These are phyloP conservation scores for Scaptomyza montana DNA, from an alignment of 1,140 invertebrate genomes.

Conservation along the genomic window DNA sequence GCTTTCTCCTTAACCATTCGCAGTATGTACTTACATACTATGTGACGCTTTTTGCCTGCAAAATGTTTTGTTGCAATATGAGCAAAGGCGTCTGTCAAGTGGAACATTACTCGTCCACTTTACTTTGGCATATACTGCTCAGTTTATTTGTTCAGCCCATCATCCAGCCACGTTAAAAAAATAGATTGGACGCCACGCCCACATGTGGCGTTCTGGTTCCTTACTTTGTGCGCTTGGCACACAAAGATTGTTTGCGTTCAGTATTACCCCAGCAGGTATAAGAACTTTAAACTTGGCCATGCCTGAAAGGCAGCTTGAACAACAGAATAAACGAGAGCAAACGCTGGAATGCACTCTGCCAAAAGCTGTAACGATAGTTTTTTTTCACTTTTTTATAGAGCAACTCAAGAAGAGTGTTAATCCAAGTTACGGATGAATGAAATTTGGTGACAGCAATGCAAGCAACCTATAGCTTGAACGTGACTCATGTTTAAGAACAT, in stretches of 20 bases:
- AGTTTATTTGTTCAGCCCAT: not conserved
- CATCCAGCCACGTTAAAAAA: constrained; percentile 35
- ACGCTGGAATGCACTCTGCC: not conserved
- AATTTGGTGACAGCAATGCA: too few species aligned
- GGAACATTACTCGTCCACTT: constrained; percentile 27
- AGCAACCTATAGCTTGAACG: not conserved
- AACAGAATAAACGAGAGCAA: not conserved
- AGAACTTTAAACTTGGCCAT: not conserved
- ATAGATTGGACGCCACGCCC: constrained; percentile 5
- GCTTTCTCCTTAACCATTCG: not conserved
- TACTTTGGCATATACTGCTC: not conserved
- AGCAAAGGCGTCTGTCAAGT: constrained; percentile 20
- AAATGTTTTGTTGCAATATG: not conserved
- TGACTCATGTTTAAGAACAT: not conserved
- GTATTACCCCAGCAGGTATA: not conserved
- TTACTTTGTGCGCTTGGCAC: not conserved
- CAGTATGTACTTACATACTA: not conserved
- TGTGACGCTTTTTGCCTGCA: not conserved
- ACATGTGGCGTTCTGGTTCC: not conserved
- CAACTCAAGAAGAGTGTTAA: not conserved
- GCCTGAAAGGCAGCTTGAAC: not conserved
- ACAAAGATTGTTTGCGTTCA: constrained; percentile 3
- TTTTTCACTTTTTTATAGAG: too few species aligned
- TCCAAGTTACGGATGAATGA: not conserved
- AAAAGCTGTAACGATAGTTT: not conserved